phyloP scores from a whole-genome alignment of 2,113 vertebrate genomes.

The Eulemur rufifrons region DNA sequence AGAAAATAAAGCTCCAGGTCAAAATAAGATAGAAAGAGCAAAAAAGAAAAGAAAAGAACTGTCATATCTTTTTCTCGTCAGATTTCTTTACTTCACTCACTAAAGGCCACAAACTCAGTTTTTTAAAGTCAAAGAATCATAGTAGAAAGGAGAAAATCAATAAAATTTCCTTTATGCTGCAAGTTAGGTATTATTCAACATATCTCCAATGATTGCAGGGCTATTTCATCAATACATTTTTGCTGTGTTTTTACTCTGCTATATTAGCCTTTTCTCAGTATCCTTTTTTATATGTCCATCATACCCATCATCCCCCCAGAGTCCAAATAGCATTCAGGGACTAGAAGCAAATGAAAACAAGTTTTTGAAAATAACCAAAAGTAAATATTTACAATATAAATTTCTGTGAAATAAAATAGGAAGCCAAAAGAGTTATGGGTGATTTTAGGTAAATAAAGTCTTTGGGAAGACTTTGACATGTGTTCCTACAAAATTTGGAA shows the following conservation, averaged over 20 bases:
- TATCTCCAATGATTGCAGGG: neutral
- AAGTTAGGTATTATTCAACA: neutral
- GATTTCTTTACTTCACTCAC: conserved; percentile 18
- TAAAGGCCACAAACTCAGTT: neutral
- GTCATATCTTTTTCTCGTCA: neutral
- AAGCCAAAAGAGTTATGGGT: neutral
- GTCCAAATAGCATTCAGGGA: neutral
- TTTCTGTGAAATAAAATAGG: neutral
- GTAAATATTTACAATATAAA: conserved; percentile 6
- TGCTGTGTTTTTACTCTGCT: neutral
- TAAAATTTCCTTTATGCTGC: neutral
- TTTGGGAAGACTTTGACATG: neutral
- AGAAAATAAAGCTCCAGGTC: conserved; percentile 13
- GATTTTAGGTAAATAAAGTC: neutral
- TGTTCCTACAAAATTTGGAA: conserved; percentile 20
- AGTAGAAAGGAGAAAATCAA: neutral
- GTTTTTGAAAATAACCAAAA: conserved; percentile 47
- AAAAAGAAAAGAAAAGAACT: neutral
- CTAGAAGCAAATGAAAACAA: conserved; percentile 45
- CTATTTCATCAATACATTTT: neutral
- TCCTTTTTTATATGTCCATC: neutral
- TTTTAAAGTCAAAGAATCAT: conserved; percentile 6
- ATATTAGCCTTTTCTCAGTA: neutral
- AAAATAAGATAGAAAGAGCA: conserved; percentile 28
- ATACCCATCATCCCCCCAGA: neutral